phyloP scores from a whole-genome alignment of 2,113 vertebrate species.

The Brachyhypopomus occidentalis region DNA sequence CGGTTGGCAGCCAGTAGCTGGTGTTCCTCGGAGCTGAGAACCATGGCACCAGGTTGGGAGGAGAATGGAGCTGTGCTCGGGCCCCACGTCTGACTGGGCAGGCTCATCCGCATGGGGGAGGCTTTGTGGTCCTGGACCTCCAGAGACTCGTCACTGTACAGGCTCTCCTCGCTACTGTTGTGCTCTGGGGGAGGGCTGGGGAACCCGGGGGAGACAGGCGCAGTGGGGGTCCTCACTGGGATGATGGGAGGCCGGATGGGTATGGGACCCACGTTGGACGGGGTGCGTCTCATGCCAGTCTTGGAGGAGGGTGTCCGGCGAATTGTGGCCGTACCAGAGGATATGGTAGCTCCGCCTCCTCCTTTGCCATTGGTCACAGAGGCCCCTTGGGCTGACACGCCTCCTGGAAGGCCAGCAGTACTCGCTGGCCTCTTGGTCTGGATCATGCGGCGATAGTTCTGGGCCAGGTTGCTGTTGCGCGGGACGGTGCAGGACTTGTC shows the following conservation, averaged over 20 bases:
- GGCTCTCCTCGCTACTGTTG: conserved; percentile 86
- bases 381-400: conserved; percentile 72
- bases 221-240: conserved; percentile 90
- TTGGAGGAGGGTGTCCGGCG: conserved; percentile 95
- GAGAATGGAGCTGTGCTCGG: conserved; percentile 67
- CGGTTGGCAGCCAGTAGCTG: conserved; percentile 90
- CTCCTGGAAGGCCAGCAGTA: conserved; percentile 85
- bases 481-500: conserved; percentile 97
- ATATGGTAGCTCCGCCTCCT: conserved; percentile 65
- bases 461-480: conserved; percentile 94
- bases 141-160: conserved; percentile 76
- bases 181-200: conserved; percentile 67
- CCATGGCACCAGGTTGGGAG: conserved; percentile 64
- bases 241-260: conserved; percentile 94
- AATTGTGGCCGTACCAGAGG: conserved; percentile 93
- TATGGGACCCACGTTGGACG: conserved; percentile 91
- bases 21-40: conserved; percentile 77
- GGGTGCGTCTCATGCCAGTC: conserved; percentile 87
- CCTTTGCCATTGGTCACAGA: conserved; percentile 62
- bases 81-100: conserved; percentile 87
- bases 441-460: conserved; percentile 97
- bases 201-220: conserved; percentile 84
- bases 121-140: conserved; percentile 80
- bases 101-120: conserved; percentile 90
- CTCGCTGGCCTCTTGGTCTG: conserved; percentile 96